Evolutionary conservation across 2,888 invertebrate species (phyloP), one percentile per base, ranked within the genome.

Genomic region (Agrotis puta): DNA sequence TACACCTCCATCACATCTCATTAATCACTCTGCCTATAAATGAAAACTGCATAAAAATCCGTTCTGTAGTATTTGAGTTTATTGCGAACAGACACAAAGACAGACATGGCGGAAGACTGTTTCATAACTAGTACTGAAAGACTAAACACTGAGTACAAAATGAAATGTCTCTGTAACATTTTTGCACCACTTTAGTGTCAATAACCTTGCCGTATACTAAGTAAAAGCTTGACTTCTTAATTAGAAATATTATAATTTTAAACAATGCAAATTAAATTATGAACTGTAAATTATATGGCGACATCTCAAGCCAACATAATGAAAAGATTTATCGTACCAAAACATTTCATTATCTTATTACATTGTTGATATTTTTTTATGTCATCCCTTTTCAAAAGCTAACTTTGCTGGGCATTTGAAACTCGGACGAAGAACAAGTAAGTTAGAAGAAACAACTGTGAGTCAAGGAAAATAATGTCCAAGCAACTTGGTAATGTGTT

Each of bases 311-410:
- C 18, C 7, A 45, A 24, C 51, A 47, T 45, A 70, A 47, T 57
- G n/a, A 62, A 63, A 76, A 39, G 50, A 47, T 58, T 69, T 62
- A 63, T 57, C 22, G 11, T 43, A 22, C 20, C 18, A 57, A 69
- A 57, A 63, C 27, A 47, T 61, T 59, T 64, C 57, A 59, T 66
- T 79, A 65, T 59, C 20, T 57, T 62, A n/a, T 64, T 50, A 58
- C 48, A 5, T 56, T 72, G 68, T 61, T 69, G 22, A 73, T 61
- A 61, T 61, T 81, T 33, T n/a, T 70, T 77, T 51, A 39, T 59
- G 67, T 77, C 72, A 63, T 68, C 79, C 78, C 82, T 77, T 48
- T 62, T 79, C 72, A 72, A 77, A 82, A 65, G 61, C 57, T 43
- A 67, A 80, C 54, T 76, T 81, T 47, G 39, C 43, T 59, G 50